Conservation (phyloP, 2,797 vertebrate species). For the Megalops cyprinoides region DNA sequence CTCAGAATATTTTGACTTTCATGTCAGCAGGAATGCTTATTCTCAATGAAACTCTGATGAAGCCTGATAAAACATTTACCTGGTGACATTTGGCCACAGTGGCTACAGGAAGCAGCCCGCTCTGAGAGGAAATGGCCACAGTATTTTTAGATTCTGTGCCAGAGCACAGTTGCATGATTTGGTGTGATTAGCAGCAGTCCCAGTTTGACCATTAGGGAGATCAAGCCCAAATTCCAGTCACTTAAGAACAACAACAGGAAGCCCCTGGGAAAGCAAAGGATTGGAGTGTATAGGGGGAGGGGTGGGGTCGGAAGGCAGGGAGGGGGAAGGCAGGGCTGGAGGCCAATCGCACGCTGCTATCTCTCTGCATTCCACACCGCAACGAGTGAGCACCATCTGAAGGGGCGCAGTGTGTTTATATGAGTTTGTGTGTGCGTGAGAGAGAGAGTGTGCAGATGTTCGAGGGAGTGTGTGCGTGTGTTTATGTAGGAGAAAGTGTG, state of each 20-base stretch:
- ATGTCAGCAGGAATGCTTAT: not conserved
- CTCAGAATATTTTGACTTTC: not conserved
- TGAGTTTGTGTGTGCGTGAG: not conserved
- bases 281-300: slow-evolving; percentile 54
- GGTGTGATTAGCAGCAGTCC: slow-evolving; percentile 49
- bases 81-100: not conserved
- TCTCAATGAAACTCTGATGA: not conserved
- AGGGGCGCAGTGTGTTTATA: not conserved
- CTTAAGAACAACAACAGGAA: slow-evolving; percentile 59
- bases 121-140: not conserved
- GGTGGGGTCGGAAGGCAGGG: no score
- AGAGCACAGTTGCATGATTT: not conserved
- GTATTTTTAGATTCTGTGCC: slow-evolving; percentile 1
- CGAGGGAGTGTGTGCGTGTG: slow-evolving; percentile 12
- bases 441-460: not conserved
- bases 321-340: not conserved
- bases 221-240: slow-evolving; percentile 52
- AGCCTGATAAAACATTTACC: not conserved
- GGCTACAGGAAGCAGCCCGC: not conserved
- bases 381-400: not conserved
- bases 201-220: slow-evolving; percentile 51
- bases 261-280: slow-evolving; percentile 48
- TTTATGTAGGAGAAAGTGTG: not conserved
- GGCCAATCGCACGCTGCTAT: not conserved
- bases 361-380: not conserved